Evolutionary conservation across 2,113 vertebrate genomes (phyloP).

Genomic region (Melanotaenia duboulayi): DNA sequence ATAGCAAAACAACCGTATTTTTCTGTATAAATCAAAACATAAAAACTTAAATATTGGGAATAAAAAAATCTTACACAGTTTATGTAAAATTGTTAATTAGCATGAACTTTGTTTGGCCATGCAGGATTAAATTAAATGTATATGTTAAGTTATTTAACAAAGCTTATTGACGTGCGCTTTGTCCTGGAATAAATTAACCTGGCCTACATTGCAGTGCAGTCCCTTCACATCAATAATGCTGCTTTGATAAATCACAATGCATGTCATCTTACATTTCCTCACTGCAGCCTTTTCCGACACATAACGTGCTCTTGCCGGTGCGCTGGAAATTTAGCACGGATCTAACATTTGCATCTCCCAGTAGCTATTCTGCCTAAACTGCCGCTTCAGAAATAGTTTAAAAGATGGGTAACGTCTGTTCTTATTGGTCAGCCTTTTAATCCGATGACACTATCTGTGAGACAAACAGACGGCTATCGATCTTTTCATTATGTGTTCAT

Average conservation of each 20-base stretch:
- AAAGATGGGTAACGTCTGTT: slow-evolving; percentile 36
- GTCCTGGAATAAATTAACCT: slow-evolving; percentile 34
- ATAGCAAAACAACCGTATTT: not conserved
- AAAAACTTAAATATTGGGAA: not conserved
- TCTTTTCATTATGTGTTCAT: slow-evolving; percentile 87
- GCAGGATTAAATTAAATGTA: slow-evolving; percentile 20
- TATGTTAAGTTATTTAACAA: slow-evolving; percentile 39
- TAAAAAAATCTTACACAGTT: slow-evolving; percentile 20
- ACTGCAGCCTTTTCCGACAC: slow-evolving; percentile 5
- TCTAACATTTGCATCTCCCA: slow-evolving; percentile 20
- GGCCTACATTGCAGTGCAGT: slow-evolving; percentile 19
- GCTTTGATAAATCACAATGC: slow-evolving; percentile 38
- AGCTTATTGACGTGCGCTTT: slow-evolving; percentile 30
- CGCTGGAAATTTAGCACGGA: slow-evolving; percentile 10
- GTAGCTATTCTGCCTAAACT: slow-evolving; percentile 18
- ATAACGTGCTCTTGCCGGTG: not conserved
- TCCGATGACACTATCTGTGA: slow-evolving; percentile 87
- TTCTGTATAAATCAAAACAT: slow-evolving; percentile 7
- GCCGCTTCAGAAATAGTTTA: slow-evolving; percentile 18
- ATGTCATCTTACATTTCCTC: slow-evolving; percentile 32
- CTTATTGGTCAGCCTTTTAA: slow-evolving; percentile 77
- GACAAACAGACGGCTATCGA: slow-evolving; percentile 88
- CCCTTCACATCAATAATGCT: slow-evolving; percentile 52
- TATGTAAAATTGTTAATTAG: slow-evolving; percentile 44
- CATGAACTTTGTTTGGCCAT: slow-evolving; percentile 22